These are phyloP conservation scores for Ploceus nigricollis DNA, from an alignment of 2,113 vertebrate species.

Conservation along the genomic window DNA sequence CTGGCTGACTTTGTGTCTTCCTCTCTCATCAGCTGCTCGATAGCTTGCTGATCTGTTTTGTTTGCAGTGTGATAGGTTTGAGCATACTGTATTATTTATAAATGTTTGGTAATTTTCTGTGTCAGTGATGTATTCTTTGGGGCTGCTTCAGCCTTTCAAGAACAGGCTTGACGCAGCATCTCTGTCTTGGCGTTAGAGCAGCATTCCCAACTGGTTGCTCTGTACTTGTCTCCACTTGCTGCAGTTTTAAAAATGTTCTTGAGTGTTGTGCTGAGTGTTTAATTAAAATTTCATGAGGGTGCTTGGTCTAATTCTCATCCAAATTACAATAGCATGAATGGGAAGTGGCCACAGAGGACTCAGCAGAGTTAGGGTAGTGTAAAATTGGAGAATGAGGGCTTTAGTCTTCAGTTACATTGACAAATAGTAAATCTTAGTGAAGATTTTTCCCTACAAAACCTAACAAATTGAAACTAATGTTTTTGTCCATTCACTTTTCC, in stretches of 20 bases:
- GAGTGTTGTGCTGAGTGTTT: background rate
- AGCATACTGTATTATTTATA: constrained; percentile 59
- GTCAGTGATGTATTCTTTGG: constrained; percentile 30
- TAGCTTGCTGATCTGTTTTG: constrained; percentile 58
- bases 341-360: background rate
- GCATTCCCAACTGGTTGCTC: background rate
- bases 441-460: background rate
- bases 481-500: background rate
- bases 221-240: background rate
- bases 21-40: constrained; percentile 10
- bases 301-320: background rate
- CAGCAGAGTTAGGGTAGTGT: background rate
- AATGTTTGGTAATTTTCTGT: constrained; percentile 57
- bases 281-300: constrained; percentile 14
- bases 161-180: background rate
- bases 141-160: constrained; percentile 12
- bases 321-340: background rate
- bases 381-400: background rate
- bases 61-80: constrained; percentile 51
- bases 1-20: constrained; percentile 14
- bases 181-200: background rate
- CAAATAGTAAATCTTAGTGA: background rate
- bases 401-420: background rate
- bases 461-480: background rate
- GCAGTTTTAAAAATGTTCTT: background rate